A percentile compares a stretch with the other conserved stretches of the same genome.
Evolutionary conservation across 2,888 invertebrate species (phyloP).

Genomic region (Drosophila suboccidentalis): DNA sequence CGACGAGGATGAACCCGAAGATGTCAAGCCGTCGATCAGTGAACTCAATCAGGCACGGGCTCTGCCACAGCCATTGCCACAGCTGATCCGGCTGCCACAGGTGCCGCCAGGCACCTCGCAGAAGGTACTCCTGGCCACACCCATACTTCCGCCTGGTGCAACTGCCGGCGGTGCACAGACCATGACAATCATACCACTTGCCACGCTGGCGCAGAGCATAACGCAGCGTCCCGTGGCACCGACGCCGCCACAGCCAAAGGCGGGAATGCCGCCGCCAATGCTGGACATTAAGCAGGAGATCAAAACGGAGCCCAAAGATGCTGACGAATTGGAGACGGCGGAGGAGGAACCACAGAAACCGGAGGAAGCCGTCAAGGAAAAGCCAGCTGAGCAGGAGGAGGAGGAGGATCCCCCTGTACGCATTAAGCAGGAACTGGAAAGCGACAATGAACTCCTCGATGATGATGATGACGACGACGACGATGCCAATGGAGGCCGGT

Average conservation of each 20-base stretch:
- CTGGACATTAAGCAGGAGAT: slow-evolving; percentile 81
- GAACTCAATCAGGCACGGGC: slow-evolving; percentile 51
- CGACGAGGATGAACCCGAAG: slow-evolving; percentile 40
- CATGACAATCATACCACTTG: slow-evolving; percentile 83
- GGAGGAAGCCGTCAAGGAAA: not conserved
- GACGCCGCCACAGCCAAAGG: slow-evolving; percentile 25
- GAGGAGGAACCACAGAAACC: not conserved
- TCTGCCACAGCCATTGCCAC: slow-evolving; percentile 49
- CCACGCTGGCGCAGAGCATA: slow-evolving; percentile 72
- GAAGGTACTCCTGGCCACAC: slow-evolving; percentile 81
- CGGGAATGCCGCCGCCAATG: slow-evolving; percentile 73
- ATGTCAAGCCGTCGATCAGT: slow-evolving; percentile 61
- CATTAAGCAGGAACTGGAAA: slow-evolving; percentile 57
- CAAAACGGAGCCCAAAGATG: slow-evolving; percentile 74
- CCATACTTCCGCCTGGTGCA: slow-evolving; percentile 67
- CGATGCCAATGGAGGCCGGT: slow-evolving; percentile 65
- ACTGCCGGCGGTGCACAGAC: slow-evolving; percentile 66
- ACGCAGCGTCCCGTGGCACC: slow-evolving; percentile 51
- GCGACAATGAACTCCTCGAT: slow-evolving; percentile 45
- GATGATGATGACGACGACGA: slow-evolving; percentile 52
- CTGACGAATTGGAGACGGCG: slow-evolving; percentile 30
- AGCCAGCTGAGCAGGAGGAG: slow-evolving; percentile 8
- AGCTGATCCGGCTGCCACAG: slow-evolving; percentile 56
- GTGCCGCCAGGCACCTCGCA: slow-evolving; percentile 69
- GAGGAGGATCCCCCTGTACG: slow-evolving; percentile 21